Evolutionary conservation across 2,113 vertebrate genomes (phyloP).

Genomic region (human): GRCh38 chr9:20947001-20947500

Average conservation of each 20-base stretch:
- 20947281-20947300: not conserved
- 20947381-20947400: not conserved
- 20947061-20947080: not conserved
- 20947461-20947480: not conserved
- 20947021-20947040: not conserved
- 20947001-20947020: not conserved
- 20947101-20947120: not conserved
- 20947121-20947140: not conserved
- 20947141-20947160: not conserved
- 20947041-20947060: not conserved
- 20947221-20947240: not conserved
- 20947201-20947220: conserved; percentile 5
- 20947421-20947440: not conserved
- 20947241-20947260: not conserved
- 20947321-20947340: conserved; percentile 9
- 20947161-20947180: not conserved
- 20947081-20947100: not conserved
- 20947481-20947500: fast-evolving
- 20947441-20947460: not conserved
- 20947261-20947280: conserved; percentile 15
- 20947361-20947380: not conserved
- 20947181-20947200: not conserved
- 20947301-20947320: conserved; percentile 40
- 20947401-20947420: not conserved
- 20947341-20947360: not conserved